Conservation (phyloP, 2,113 vertebrate genomes). For the Ochotona princeps region DNA sequence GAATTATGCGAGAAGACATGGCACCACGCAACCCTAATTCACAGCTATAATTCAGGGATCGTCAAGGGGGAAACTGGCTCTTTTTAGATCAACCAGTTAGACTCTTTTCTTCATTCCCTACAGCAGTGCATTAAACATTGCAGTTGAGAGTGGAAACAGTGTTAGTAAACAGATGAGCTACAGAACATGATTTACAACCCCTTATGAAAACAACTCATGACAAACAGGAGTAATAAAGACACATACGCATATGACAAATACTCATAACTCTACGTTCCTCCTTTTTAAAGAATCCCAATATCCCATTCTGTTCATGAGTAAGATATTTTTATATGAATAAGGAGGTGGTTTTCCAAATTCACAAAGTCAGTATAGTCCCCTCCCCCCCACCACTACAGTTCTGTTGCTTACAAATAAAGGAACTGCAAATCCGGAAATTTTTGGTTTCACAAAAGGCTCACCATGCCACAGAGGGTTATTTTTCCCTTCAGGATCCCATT, state of each 20-base stretch:
- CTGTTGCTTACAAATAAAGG: slow-evolving; percentile 35
- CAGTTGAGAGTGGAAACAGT: slow-evolving; percentile 14
- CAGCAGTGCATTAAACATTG: not conserved
- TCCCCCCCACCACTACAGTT: not conserved
- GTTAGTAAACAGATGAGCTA: not conserved
- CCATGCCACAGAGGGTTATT: not conserved
- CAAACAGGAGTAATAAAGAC: not conserved
- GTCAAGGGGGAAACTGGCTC: not conserved
- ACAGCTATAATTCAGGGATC: not conserved
- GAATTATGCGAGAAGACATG: not conserved
- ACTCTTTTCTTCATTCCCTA: not conserved
- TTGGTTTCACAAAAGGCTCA: not conserved
- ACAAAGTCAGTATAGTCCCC: not conserved
- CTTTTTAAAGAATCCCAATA: not conserved
- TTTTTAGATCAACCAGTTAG: slow-evolving; percentile 25
- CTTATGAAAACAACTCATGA: slow-evolving; percentile 40
- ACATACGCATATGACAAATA: not conserved
- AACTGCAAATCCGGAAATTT: slow-evolving; percentile 9
- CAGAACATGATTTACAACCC: not conserved
- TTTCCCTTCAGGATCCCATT: not conserved
- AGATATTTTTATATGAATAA: not conserved
- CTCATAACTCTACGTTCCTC: not conserved
- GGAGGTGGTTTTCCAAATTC: not conserved
- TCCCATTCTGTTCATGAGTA: not conserved
- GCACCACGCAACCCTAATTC: slow-evolving; percentile 16